These are phyloP conservation scores for Tinea pellionella DNA, from an alignment of 2,888 invertebrate genomes.

Conservation along the genomic window DNA sequence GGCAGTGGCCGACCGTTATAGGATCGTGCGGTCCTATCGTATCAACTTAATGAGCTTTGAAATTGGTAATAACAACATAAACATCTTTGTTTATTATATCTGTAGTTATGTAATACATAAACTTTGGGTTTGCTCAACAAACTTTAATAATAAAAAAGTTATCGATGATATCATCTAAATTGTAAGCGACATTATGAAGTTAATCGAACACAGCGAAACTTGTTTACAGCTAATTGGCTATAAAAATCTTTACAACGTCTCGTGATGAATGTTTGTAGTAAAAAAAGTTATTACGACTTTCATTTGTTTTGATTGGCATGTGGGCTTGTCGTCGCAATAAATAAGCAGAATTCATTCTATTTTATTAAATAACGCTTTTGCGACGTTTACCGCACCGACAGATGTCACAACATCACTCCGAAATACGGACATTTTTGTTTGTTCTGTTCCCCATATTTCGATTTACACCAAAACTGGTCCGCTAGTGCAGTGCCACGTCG, in stretches of 20 bases:
- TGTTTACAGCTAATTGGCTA: constrained; percentile 4
- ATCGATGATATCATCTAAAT: background rate
- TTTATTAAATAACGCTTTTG: constrained; percentile 9
- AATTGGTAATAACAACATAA: constrained; percentile 53
- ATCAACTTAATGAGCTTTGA: constrained; percentile 52
- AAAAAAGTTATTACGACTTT: background rate
- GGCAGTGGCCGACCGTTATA: constrained; percentile 50
- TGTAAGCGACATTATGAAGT: background rate
- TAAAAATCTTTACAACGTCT: background rate
- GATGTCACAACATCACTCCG: constrained; percentile 42
- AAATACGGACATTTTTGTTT: constrained; percentile 22
- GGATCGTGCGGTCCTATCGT: constrained; percentile 47
- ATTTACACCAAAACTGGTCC: constrained; percentile 12
- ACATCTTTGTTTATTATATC: constrained; percentile 2
- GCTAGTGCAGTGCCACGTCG: background rate
- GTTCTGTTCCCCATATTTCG: constrained; percentile 26
- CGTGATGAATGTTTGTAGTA: background rate
- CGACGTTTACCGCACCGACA: constrained; percentile 23
- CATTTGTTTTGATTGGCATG: constrained; percentile 7
- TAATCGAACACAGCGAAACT: background rate
- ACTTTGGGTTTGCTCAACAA: background rate
- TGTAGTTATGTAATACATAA: background rate
- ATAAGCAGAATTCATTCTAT: constrained; percentile 6
- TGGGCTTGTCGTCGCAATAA: background rate
- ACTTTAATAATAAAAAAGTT: background rate